Evolutionary conservation across 2,113 vertebrate genomes (phyloP).

Genomic region (Elanus axillaris): DNA sequence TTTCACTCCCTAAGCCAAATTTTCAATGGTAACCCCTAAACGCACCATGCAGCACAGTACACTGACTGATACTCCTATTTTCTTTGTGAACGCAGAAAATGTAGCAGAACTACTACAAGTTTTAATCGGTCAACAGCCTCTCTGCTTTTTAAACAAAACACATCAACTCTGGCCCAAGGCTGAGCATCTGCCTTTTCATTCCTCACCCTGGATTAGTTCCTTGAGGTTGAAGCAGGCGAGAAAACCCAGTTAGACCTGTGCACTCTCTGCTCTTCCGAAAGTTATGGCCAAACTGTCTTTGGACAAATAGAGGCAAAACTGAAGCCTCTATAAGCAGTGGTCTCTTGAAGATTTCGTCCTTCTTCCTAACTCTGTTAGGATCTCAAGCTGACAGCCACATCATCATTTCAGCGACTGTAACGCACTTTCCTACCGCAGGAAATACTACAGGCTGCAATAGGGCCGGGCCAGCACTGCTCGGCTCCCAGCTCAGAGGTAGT

Average conservation of each 20-base stretch:
- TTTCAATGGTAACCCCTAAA: neutral
- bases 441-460: neutral
- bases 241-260: neutral
- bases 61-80: neutral
- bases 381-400: neutral
- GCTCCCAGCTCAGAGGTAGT: neutral
- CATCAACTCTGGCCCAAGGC: neutral
- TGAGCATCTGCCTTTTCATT: neutral
- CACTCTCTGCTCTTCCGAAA: neutral
- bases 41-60: neutral
- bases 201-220: neutral
- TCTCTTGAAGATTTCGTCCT: neutral
- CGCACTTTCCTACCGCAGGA: neutral
- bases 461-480: neutral
- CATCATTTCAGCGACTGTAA: neutral
- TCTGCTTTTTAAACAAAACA: neutral
- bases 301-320: neutral
- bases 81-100: neutral
- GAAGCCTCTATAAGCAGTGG: neutral
- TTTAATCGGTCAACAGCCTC: neutral
- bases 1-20: neutral
- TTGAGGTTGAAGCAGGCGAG: neutral
- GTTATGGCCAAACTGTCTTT: neutral
- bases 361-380: neutral
- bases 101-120: accelerated